These are phyloP conservation scores for Glandiceps talaboti DNA, from an alignment of 53 echinoderm and acorn worm species.

Conservation along the genomic window DNA sequence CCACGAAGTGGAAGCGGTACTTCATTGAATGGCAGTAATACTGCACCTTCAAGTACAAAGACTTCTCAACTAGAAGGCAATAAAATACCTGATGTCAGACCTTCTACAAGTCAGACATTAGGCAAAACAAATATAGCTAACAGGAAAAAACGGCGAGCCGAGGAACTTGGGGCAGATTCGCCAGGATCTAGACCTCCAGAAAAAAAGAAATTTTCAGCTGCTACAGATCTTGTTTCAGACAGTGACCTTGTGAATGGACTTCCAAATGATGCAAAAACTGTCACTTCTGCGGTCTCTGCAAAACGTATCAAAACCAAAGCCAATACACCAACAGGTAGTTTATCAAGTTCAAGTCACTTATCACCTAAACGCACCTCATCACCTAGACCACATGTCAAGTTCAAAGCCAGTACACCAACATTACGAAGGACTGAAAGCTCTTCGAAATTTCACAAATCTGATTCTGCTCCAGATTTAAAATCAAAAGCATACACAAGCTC, in stretches of 20 bases:
- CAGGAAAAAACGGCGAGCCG: not conserved
- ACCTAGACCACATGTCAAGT: no score
- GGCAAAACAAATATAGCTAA: not conserved
- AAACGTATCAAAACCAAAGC: slow-evolving; percentile 17
- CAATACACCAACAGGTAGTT: slow-evolving; percentile 16
- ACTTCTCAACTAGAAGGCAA: not conserved
- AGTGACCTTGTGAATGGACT: slow-evolving; percentile 1
- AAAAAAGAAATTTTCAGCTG: not conserved
- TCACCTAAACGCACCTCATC: not conserved
- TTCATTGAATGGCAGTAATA: not conserved
- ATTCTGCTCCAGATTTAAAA: not conserved
- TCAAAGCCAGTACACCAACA: not conserved
- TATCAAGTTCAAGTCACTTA: slow-evolving; percentile 10
- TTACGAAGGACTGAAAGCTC: not conserved
- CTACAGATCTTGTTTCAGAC: not conserved
- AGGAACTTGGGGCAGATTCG: not conserved
- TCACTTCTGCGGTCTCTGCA: slow-evolving; percentile 13
- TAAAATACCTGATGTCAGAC: not conserved
- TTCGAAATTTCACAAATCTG: not conserved
- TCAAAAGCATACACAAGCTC: slow-evolving; percentile 1
- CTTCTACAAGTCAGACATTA: not conserved
- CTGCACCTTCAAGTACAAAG: not conserved
- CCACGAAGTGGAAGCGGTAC: not conserved
- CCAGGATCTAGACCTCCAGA: not conserved
- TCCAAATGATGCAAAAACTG: slow-evolving; percentile 10